Percentiles rank a stretch among this genome's conserved stretches.
Conservation (phyloP, 2,113 vertebrate species). For the Vimba vimba region DNA sequence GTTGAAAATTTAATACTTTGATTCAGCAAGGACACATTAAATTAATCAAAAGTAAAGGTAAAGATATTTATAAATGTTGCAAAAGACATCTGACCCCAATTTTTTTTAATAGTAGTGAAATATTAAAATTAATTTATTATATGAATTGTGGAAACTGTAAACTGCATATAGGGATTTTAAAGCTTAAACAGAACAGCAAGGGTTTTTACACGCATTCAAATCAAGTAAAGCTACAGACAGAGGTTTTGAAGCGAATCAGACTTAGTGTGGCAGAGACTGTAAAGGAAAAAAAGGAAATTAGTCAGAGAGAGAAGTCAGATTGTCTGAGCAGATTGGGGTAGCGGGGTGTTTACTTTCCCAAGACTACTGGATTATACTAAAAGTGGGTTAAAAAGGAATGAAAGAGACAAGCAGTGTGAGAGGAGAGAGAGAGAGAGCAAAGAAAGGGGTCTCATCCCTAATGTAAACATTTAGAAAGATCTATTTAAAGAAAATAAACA, state of each 20-base stretch:
- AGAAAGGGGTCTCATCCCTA: conserved; percentile 17
- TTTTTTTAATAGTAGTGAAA: neutral
- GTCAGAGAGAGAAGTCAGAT: neutral
- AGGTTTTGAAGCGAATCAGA: neutral
- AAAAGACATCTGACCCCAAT: neutral
- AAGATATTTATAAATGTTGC: neutral
- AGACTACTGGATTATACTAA: conserved; percentile 66
- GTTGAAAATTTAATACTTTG: too few relatives aligned
- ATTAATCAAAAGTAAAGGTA: neutral
- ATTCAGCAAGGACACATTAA: neutral
- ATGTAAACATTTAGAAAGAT: conserved; percentile 34
- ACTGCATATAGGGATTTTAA: neutral
- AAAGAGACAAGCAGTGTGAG: conserved; percentile 49
- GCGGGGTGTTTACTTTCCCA: conserved; percentile 70
- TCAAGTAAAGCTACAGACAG: neutral
- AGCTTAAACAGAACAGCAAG: neutral
- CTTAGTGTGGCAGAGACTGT: neutral
- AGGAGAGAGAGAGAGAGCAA: conserved; percentile 57
- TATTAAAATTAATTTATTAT: neutral
- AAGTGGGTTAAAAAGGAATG: conserved; percentile 58
- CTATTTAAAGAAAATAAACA: conserved; percentile 49
- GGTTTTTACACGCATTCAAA: neutral
- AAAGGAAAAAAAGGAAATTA: neutral
- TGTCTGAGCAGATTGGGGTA: conserved; percentile 4
- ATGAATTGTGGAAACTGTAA: neutral